phyloP scores from a whole-genome alignment of 2,113 vertebrate genomes.

The Lota lota region DNA sequence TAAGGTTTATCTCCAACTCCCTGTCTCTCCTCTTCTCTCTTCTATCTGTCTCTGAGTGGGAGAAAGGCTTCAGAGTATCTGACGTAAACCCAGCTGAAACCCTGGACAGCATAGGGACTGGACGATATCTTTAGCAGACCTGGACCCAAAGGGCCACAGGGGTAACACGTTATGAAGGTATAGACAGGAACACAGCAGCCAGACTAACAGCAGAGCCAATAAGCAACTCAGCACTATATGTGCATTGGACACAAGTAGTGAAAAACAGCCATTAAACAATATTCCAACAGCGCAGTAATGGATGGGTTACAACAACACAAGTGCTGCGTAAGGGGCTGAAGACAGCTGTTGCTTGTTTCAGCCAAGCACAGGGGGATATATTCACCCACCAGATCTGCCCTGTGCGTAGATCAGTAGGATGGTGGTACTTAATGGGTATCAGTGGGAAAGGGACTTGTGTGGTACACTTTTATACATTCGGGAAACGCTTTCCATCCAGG shows the following conservation, averaged over 20 bases:
- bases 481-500: conserved; percentile 40
- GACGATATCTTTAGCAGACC: no score
- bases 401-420: conserved; percentile 20
- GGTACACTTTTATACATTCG: conserved; percentile 31
- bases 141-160: no score
- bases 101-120: no score
- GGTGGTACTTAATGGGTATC: conserved; percentile 15
- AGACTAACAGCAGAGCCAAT: no score
- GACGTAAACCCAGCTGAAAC: no score
- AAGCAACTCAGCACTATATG: no score
- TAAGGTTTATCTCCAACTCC: no score
- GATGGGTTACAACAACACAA: conserved; percentile 14
- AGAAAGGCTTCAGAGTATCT: no score
- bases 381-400: conserved; percentile 19
- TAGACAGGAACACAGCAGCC: no score
- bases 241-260: conserved; percentile 9
- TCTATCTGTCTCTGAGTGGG: no score
- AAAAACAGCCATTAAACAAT: neutral
- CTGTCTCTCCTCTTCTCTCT: no score
- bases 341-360: conserved; percentile 15
- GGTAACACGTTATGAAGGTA: no score
- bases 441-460: conserved; percentile 31
- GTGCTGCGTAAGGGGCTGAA: neutral
- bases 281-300: conserved; percentile 20
- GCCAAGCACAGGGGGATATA: neutral